Conservation (phyloP, 1,140 invertebrate genomes). For the Schlechtendalia chinensis region DNA sequence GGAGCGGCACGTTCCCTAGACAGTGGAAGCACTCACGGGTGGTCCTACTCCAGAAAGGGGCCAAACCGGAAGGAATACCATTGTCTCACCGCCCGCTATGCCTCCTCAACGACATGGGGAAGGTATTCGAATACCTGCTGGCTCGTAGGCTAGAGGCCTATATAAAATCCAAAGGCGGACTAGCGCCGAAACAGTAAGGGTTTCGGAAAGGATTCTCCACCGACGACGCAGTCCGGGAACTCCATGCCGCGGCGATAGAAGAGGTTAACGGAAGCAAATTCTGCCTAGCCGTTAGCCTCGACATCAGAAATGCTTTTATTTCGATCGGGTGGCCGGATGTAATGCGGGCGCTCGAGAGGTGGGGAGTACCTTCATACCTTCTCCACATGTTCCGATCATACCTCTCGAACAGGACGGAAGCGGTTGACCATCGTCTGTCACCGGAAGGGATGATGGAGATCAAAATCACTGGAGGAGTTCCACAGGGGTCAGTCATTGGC, state of each 20-base stretch:
- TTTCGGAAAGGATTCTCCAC: too few relatives aligned
- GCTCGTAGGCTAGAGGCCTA: background rate
- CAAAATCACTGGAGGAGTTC: too few relatives aligned
- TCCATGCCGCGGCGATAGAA: background rate
- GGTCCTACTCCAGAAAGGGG: slow-evolving; percentile 49
- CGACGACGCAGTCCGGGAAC: background rate
- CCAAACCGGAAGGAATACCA: slow-evolving; percentile 32
- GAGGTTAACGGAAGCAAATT: background rate
- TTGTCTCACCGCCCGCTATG: slow-evolving; percentile 52
- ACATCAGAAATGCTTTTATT: background rate
- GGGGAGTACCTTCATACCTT: too few relatives aligned
- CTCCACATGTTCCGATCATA: too few relatives aligned
- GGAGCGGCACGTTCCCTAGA: background rate
- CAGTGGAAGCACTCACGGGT: slow-evolving; percentile 23
- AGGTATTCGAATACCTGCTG: too few relatives aligned
- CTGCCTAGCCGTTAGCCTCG: background rate
- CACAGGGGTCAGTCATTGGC: background rate
- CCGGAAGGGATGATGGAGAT: background rate
- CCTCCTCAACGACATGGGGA: slow-evolving; percentile 51
- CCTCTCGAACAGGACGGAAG: too few relatives aligned
- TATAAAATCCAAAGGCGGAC: background rate
- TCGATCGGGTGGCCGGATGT: background rate
- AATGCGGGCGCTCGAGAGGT: background rate
- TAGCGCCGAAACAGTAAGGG: background rate
- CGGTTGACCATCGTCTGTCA: too few relatives aligned